Percentiles rank a stretch among this genome's conserved stretches.
Evolutionary conservation across 2,888 invertebrate species (phyloP).

Genomic region (Entomobrya proxima): DNA sequence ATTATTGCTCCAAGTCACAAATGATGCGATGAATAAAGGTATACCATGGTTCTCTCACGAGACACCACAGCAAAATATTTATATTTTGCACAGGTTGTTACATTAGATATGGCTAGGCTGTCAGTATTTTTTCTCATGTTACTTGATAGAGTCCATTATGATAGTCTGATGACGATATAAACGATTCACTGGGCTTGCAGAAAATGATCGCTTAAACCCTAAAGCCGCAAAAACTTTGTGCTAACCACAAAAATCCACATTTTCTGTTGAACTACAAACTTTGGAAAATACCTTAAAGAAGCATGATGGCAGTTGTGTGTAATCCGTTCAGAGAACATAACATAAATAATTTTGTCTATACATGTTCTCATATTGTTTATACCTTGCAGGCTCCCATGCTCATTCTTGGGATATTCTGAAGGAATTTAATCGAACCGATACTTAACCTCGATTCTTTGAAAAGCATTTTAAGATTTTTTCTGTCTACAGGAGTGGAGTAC

Average conservation of each 20-base stretch:
- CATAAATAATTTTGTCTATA: slow-evolving; percentile 12
- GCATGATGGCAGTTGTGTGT: background rate
- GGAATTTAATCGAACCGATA: slow-evolving; percentile 14
- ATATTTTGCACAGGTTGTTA: background rate
- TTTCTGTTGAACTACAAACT: slow-evolving; percentile 1
- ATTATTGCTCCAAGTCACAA: background rate
- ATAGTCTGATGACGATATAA: background rate
- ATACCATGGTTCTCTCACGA: background rate
- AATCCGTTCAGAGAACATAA: background rate
- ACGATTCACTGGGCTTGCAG: slow-evolving; percentile 10
- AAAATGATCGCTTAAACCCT: slow-evolving; percentile 4
- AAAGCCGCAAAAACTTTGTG: slow-evolving; percentile 40
- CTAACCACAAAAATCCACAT: slow-evolving; percentile 40
- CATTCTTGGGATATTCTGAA: background rate
- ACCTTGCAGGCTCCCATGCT: slow-evolving; percentile 16
- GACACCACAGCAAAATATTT: background rate
- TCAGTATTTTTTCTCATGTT: slow-evolving; percentile 32
- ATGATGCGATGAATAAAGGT: background rate
- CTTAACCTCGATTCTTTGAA: slow-evolving; percentile 38
- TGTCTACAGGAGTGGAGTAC: too few species aligned
- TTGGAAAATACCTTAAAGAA: slow-evolving; percentile 9
- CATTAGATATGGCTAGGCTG: background rate
- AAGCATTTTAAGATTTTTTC: too few species aligned
- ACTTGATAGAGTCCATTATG: slow-evolving; percentile 19
- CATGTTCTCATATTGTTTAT: background rate